Conservation (phyloP, 1,140 invertebrate genomes). For the Drosophila aff. region DNA sequence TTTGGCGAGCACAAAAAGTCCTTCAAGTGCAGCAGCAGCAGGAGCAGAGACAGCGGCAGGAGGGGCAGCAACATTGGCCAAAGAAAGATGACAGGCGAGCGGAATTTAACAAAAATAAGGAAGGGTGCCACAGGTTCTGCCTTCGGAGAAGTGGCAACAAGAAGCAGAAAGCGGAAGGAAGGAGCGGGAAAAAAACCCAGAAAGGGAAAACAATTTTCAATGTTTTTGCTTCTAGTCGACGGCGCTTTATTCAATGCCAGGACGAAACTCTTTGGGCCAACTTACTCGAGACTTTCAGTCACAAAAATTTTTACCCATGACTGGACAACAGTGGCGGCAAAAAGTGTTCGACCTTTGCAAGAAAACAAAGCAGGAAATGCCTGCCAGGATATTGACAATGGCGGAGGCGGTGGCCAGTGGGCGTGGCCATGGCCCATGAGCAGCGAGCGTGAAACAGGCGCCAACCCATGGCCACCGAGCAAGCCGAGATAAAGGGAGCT, state of each 20-base stretch:
- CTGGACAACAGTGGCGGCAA: conserved; percentile 64
- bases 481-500: conserved; percentile 16
- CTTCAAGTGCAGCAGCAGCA: conserved; percentile 61
- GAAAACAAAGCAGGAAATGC: conserved; percentile 75
- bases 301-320: conserved; percentile 71
- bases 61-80: background rate
- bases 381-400: conserved; percentile 74
- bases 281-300: conserved; percentile 59
- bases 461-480: conserved; percentile 31
- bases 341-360: conserved; percentile 61
- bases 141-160: conserved; percentile 6
- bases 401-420: conserved; percentile 20
- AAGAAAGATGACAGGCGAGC: conserved; percentile 63
- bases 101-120: conserved; percentile 69
- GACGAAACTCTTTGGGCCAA: conserved; percentile 62
- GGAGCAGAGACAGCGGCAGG: background rate
- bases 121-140: conserved; percentile 31
- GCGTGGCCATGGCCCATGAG: conserved; percentile 49
- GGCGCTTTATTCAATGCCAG: conserved; percentile 79
- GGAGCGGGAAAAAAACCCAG: background rate
- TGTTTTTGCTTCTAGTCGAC: conserved; percentile 77
- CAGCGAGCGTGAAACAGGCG: conserved; percentile 64
- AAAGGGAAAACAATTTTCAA: conserved; percentile 81
- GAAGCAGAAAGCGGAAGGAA: background rate
- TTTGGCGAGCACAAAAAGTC: conserved; percentile 46